phyloP scores from a whole-genome alignment of 2,797 vertebrate genomes.

The Dendrocincla tyrannina region DNA sequence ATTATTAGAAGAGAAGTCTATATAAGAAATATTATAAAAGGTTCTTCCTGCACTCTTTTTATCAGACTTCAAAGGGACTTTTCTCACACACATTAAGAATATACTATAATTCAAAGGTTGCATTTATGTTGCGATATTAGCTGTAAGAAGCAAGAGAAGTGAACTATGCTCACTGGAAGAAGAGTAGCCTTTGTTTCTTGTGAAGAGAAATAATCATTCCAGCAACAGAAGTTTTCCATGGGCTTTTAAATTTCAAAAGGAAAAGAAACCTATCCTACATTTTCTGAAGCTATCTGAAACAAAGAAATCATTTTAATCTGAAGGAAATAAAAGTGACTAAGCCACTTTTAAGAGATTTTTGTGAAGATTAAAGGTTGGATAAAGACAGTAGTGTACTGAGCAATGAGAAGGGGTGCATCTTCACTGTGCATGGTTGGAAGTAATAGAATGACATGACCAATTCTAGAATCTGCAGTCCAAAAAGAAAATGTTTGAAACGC shows the following conservation, averaged over 20 bases:
- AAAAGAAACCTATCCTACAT: neutral
- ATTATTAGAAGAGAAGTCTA: constrained; percentile 12
- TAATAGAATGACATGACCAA: neutral
- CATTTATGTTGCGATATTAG: neutral
- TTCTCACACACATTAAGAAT: neutral
- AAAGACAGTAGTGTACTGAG: neutral
- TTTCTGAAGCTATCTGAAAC: neutral
- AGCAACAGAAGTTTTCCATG: neutral
- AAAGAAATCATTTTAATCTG: neutral
- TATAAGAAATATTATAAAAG: neutral
- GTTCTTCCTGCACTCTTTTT: neutral
- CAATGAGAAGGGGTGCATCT: neutral
- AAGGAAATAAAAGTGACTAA: neutral
- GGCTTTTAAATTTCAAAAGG: neutral
- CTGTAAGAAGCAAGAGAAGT: neutral
- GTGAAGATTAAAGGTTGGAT: neutral
- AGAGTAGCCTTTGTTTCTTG: neutral
- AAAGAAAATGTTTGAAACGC: neutral
- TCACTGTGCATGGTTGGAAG: neutral
- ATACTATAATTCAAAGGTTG: neutral
- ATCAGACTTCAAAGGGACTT: constrained; percentile 32
- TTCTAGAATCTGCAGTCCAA: neutral
- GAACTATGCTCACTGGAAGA: neutral
- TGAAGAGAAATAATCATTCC: neutral
- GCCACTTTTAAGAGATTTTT: neutral